Conservation (phyloP, 2,113 vertebrate genomes). For the Notothenia coriiceps region DNA sequence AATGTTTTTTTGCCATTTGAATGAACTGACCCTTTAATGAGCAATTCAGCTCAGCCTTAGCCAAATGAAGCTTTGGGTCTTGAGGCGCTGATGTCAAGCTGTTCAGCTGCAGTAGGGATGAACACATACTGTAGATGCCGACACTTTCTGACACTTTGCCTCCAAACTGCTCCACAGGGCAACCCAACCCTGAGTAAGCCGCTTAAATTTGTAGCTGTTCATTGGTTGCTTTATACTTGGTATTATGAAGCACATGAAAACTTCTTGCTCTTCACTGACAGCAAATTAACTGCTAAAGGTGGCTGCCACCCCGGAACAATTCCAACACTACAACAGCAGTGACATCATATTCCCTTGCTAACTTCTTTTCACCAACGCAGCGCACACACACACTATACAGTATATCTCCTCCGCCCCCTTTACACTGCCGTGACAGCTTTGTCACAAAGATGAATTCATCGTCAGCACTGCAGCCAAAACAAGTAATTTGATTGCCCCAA, state of each 20-base stretch:
- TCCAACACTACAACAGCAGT: slow-evolving; percentile 4
- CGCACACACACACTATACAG: slow-evolving; percentile 21
- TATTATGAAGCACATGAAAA: slow-evolving; percentile 38
- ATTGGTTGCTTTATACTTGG: slow-evolving; percentile 43
- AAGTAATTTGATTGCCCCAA: slow-evolving; percentile 88
- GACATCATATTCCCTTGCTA: slow-evolving; percentile 33
- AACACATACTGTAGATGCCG: slow-evolving; percentile 36
- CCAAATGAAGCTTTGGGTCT: slow-evolving; percentile 37
- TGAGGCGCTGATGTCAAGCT: slow-evolving; percentile 55
- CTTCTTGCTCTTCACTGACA: slow-evolving; percentile 36
- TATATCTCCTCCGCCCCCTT: slow-evolving; percentile 63
- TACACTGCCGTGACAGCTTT: slow-evolving; percentile 80
- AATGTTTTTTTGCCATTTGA: neutral
- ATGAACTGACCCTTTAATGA: slow-evolving; percentile 49
- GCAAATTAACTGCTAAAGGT: slow-evolving; percentile 16
- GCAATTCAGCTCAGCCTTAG: slow-evolving; percentile 19
- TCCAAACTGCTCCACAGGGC: slow-evolving; percentile 45
- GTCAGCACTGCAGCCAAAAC: slow-evolving; percentile 85
- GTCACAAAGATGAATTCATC: slow-evolving; percentile 89
- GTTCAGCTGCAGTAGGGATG: slow-evolving; percentile 48
- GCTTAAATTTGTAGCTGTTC: slow-evolving; percentile 55
- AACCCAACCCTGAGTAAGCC: slow-evolving; percentile 34
- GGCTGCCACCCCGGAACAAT: slow-evolving; percentile 11
- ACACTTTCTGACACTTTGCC: slow-evolving; percentile 46
- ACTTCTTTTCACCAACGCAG: slow-evolving; percentile 50